Evolutionary conservation across 1,140 invertebrate species (phyloP), one percentile per base, ranked within the genome.

Genomic region (Nasonia longicornis): DNA sequence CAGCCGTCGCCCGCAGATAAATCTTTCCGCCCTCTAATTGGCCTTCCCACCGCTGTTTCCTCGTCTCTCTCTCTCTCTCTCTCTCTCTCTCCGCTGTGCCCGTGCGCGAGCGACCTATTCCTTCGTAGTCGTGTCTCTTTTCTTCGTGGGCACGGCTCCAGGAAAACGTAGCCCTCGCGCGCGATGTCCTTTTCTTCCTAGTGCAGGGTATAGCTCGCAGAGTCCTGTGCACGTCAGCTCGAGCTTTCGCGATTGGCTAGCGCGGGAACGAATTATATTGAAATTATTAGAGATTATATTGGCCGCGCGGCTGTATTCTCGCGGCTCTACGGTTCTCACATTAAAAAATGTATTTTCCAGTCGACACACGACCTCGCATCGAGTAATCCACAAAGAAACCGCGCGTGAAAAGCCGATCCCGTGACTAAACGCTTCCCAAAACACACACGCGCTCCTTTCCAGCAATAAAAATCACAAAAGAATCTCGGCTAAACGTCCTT

Each of bases 1-100:
- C 89, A 90, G 88, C 89, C 90, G 90, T 91, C 87, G 88, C 87
- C 88, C 87, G 86, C 84, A 90, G 87, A 91, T 91, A 91, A 91
- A 90, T 91, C 89, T 91, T 89, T 83, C 88, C 87, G 88, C 89
- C 88, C 89, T 90, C 89, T 90, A 90, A 91, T 90, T 91, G 89
- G 89, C 88, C 90, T 89, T 90, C 87, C 87, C 88, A 89, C 86
- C 87, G 87, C 86, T 86, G 87, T 87, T 90, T 89, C 87, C 88
- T 88, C 84, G 85, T 87, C 86, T 86, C 87, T 85, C 86, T 84
- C 78, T 85, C 84, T 80, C 84, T 69, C 84, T 81, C 70, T 83
- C 79, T 83, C 84, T 73, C 81, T 79, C 83, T 85, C 78, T 83
- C 81, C 77, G 31, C 79, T 83, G 84, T 73, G 80, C 81, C 78